Base-by-base conservation (phyloP, 2,113 vertebrate species). In the Rhinolophus ferrumequinum region DNA sequence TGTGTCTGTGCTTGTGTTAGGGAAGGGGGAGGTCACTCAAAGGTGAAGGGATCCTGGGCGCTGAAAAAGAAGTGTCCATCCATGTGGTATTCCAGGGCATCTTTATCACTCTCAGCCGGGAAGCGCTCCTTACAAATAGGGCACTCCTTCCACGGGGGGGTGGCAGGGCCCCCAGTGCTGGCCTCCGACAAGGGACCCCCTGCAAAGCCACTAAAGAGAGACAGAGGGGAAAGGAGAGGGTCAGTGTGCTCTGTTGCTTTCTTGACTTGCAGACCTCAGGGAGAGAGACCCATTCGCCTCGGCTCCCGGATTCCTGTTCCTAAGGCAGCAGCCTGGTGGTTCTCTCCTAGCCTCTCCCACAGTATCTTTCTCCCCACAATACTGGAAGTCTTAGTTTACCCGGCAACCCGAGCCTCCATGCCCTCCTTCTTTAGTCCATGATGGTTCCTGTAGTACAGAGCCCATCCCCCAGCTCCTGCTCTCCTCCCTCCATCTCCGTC, bases 41-140 rank as follows among this genome's bases (percentile, higher is more conserved):
- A 98, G 82, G 95, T 97, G 88, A 98, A 98, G 47, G 98, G 98
- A 64, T 98, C 98, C 64, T 98, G 98, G 94, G 98, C 97, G 97
- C 98, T 98, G 94, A 97, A 97, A 87, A 98, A 98, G 95, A 98
- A 98, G 88, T 98, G 98, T 93, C 97, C 96, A 5, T 98, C 98
- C 88, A 98, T 97, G 95, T 98, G 98, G 21, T 97, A 93, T 85
- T 98, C 97, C 94, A 98, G 76, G 8, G 96, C 69, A 9, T 98
- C 97, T 88, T 98, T 98, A 72, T 98, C 95, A 11, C 90, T 97
- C 76, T 97, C 98, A 0, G 95, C 94, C 4, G 98, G 98, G 70
- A 98, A 98, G n/a, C 87, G 97, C 83, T 98, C 97, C 76, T 97
- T 98, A 92, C 98, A 98, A 67, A 98, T 96, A 54, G 98, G 97